A percentile compares a stretch with the other conserved stretches of the same genome.
Conservation (phyloP, 2,113 vertebrate genomes). For the Pandion haliaetus region DNA sequence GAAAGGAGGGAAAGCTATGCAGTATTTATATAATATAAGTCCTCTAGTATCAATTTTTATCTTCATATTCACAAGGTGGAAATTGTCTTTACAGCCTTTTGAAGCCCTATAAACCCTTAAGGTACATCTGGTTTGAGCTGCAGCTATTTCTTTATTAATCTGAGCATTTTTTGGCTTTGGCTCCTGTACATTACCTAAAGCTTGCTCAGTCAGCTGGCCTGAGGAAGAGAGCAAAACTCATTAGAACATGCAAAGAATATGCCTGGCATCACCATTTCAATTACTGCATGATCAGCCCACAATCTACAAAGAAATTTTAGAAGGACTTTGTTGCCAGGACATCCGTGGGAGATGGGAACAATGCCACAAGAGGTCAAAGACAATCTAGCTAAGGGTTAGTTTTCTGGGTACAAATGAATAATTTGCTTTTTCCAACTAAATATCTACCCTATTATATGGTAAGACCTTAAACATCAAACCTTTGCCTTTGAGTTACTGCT, state of each 20-base stretch:
- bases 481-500: not conserved
- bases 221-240: not conserved
- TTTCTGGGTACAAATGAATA: not conserved
- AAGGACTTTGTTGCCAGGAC: not conserved
- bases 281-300: not conserved
- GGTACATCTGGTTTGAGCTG: not conserved
- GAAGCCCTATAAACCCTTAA: not conserved
- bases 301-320: conserved; percentile 8
- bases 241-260: conserved; percentile 30
- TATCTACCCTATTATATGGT: not conserved
- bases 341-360: not conserved
- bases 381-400: not conserved
- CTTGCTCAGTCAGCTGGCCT: conserved; percentile 1
- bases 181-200: not conserved
- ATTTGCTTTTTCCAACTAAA: not conserved
- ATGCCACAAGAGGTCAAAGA: not conserved
- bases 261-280: not conserved
- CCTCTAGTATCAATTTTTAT: not conserved
- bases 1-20: not conserved
- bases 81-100: not conserved
- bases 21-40: not conserved
- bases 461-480: not conserved
- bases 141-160: not conserved
- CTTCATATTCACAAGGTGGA: not conserved
- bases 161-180: not conserved